Conservation (phyloP, 2,797 vertebrate genomes). For the Manis crassicaudata region DNA sequence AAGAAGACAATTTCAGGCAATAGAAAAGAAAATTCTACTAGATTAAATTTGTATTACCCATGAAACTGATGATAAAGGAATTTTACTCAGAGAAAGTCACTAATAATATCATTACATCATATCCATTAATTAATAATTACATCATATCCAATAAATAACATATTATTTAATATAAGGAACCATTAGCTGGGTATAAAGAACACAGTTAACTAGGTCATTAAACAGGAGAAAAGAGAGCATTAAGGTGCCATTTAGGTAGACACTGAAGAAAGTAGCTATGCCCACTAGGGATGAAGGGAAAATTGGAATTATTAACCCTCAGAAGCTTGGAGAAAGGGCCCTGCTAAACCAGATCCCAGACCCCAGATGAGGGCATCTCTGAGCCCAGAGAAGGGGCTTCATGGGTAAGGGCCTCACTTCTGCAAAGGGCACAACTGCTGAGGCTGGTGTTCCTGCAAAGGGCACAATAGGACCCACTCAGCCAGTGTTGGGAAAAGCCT, state of each 20-base stretch:
- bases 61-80: not conserved
- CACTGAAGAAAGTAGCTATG: not conserved
- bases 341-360: not conserved
- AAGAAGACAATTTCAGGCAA: not conserved
- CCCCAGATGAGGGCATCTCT: not conserved
- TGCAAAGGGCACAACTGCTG: too few relatives aligned
- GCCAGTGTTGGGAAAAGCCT: not conserved
- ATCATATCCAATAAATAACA: not conserved
- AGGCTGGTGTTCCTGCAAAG: not conserved
- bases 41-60: not conserved
- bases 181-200: not conserved
- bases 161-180: not conserved
- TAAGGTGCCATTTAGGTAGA: not conserved
- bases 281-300: too few relatives aligned
- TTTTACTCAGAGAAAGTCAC: not conserved
- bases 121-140: not conserved
- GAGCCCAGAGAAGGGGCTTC: not conserved
- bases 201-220: not conserved
- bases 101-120: not conserved
- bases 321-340: not conserved
- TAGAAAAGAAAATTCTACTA: not conserved
- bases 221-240: not conserved
- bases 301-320: not conserved
- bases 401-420: not conserved
- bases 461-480: not conserved